Base-by-base conservation (phyloP, 2,888 invertebrate species). In the Tineola bisselliella region DNA sequence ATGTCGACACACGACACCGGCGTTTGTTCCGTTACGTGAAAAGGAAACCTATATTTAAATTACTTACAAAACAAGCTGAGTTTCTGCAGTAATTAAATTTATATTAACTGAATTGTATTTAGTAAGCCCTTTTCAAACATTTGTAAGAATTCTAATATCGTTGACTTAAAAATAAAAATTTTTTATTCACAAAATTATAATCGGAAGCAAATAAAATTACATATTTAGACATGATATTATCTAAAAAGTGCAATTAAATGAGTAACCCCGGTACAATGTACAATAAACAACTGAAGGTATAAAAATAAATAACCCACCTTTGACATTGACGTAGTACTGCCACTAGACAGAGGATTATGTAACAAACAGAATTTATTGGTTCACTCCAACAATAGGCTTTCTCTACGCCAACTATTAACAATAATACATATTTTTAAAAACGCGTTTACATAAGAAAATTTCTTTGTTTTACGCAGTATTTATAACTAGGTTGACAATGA, bases 271-370 rank as follows among this genome's bases (percentile, higher is more conserved):
- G 2, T 48, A 10, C 17, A 48, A 48, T 17, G 15, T 15, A n/a
- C 48, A 48, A 48, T 38, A 38, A 38, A 38, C 38, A 48, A 48
- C 48, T n/a, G 10, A 48, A 48, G 15, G 15, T 17, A 48, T 48
- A 48, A 48, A 48, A 48, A 48, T 48, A 48, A 48, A 48, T 48
- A 48, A 48, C 3, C 3, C 17, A 48, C 48, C 15, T 48, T 13
- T 48, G 48, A 48, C 48, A 48, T 48, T 48, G 48, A 48, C 48
- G n/a, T n/a, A 48, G 48, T 10, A 48, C 48, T 17, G 48, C 48
- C 10, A 6, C 48, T 48, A 13, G 15, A 15, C 25, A 4, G 25
- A 25, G 25, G 25, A 15, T 48, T 48, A 48, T n/a, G 48, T 48
- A 48, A 48, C 48, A 13, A n/a, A 48, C n/a, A 15, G 17, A 48